These are phyloP conservation scores for Merluccius polli DNA, from an alignment of 2,797 vertebrate genomes.

Conservation along the genomic window DNA sequence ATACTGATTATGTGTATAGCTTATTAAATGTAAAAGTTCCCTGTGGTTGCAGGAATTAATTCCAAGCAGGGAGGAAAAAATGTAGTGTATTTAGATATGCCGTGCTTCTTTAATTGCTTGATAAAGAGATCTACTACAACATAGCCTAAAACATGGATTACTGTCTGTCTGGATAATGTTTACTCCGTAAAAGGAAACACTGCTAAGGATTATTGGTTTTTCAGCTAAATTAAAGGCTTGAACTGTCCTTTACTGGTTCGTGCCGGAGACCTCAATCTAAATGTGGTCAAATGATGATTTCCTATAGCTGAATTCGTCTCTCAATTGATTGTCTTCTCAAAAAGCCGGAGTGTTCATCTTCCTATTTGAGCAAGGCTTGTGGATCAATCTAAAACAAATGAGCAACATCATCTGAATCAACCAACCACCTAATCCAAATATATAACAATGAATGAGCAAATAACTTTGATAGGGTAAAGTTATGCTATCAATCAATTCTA, in stretches of 20 bases:
- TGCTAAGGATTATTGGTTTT: neutral
- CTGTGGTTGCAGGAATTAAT: slow-evolving; percentile 57
- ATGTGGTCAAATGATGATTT: neutral
- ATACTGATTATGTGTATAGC: slow-evolving; percentile 64
- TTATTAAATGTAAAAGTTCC: slow-evolving; percentile 70
- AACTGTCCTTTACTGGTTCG: neutral
- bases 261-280: neutral
- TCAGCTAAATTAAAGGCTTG: neutral
- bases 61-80: slow-evolving; percentile 46
- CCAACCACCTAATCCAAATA: slow-evolving; percentile 1
- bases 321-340: neutral
- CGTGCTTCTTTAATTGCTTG: slow-evolving; percentile 48
- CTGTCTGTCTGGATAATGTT: neutral
- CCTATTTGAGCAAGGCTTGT: neutral
- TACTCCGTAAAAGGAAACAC: neutral
- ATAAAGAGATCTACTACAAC: slow-evolving; percentile 43
- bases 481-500: neutral
- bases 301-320: neutral
- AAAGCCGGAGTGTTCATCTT: neutral
- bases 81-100: slow-evolving; percentile 53
- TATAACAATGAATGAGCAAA: neutral
- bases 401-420: neutral
- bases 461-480: neutral
- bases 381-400: neutral
- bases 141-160: neutral